These are phyloP conservation scores for Diprion similis DNA, from an alignment of 1,140 invertebrate genomes.

Conservation along the genomic window DNA sequence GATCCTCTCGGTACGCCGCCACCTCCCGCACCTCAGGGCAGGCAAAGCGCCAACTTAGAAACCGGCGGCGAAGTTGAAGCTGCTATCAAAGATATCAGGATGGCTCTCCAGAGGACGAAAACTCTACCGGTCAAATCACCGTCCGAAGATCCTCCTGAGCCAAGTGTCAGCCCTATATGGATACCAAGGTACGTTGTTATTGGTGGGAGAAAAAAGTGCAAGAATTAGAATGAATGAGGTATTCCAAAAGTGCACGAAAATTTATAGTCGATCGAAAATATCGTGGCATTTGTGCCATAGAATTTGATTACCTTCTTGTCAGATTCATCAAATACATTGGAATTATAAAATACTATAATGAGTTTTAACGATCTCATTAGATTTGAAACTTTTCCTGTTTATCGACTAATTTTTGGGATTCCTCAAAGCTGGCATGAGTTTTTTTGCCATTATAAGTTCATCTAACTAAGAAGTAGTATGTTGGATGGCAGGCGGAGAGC, in stretches of 20 bases:
- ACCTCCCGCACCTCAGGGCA: constrained; percentile 70
- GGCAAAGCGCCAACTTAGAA: constrained; percentile 55
- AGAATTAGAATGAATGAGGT: background rate
- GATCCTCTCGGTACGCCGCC: constrained; percentile 74
- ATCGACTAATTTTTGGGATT: constrained; percentile 38
- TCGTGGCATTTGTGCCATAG: too few relatives aligned
- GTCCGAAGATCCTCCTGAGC: constrained; percentile 52
- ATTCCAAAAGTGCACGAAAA: constrained; percentile 33
- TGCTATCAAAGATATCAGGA: constrained; percentile 81
- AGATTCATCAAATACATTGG: too few relatives aligned
- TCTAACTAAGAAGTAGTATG: constrained; percentile 62
- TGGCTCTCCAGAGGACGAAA: constrained; percentile 80
- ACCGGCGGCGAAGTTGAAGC: constrained; percentile 68
- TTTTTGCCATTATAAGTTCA: constrained; percentile 41
- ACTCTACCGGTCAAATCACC: constrained; percentile 66
- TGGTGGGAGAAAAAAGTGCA: background rate
- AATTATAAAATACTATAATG: too few relatives aligned
- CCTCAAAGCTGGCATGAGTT: constrained; percentile 23
- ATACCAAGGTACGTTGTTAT: constrained; percentile 65
- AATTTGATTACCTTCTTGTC: too few relatives aligned
- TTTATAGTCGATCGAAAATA: background rate
- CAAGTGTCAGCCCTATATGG: constrained; percentile 68
- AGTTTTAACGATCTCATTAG: background rate
- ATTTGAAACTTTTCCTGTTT: constrained; percentile 11
- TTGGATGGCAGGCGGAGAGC: constrained; percentile 58